phyloP scores from a whole-genome alignment of 2,113 vertebrate species.

The Mola mola region DNA sequence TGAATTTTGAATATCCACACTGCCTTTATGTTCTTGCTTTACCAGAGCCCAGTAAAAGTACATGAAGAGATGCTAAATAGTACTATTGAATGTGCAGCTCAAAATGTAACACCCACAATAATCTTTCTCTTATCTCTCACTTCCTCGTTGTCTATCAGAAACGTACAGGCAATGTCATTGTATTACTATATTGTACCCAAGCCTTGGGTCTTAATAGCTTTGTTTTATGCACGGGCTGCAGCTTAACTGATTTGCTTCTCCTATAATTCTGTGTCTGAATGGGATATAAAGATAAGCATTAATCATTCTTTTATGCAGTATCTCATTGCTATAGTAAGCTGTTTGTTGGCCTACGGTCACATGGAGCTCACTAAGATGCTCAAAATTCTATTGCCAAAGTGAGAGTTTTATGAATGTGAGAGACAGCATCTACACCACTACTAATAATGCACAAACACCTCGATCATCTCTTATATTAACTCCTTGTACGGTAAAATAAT shows the following conservation, averaged over 20 bases:
- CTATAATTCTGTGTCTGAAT: slow-evolving; percentile 61
- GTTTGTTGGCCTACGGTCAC: slow-evolving; percentile 57
- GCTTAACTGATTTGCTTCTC: slow-evolving; percentile 67
- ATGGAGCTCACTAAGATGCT: slow-evolving; percentile 35
- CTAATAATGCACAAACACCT: slow-evolving; percentile 15
- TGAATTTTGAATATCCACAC: slow-evolving; percentile 7
- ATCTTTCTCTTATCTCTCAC: slow-evolving; percentile 65
- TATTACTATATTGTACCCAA: slow-evolving; percentile 52
- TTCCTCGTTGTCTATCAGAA: slow-evolving; percentile 65
- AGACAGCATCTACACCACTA: not conserved
- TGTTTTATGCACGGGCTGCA: slow-evolving; percentile 70
- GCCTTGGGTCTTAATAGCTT: slow-evolving; percentile 66
- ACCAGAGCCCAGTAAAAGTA: slow-evolving; percentile 17
- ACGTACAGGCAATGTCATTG: slow-evolving; percentile 49
- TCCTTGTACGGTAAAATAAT: slow-evolving; percentile 4
- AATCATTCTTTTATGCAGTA: slow-evolving; percentile 64
- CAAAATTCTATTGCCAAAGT: slow-evolving; percentile 8
- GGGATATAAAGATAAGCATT: slow-evolving; percentile 74
- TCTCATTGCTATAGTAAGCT: slow-evolving; percentile 46
- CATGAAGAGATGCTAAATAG: slow-evolving; percentile 49
- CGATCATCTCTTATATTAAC: slow-evolving; percentile 2
- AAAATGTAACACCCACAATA: slow-evolving; percentile 46
- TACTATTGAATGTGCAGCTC: slow-evolving; percentile 47
- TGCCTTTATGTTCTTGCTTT: slow-evolving; percentile 34
- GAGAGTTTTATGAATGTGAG: slow-evolving; percentile 23